Conservation (phyloP, 1,140 invertebrate species). For the Calephelis virginiensis region DNA sequence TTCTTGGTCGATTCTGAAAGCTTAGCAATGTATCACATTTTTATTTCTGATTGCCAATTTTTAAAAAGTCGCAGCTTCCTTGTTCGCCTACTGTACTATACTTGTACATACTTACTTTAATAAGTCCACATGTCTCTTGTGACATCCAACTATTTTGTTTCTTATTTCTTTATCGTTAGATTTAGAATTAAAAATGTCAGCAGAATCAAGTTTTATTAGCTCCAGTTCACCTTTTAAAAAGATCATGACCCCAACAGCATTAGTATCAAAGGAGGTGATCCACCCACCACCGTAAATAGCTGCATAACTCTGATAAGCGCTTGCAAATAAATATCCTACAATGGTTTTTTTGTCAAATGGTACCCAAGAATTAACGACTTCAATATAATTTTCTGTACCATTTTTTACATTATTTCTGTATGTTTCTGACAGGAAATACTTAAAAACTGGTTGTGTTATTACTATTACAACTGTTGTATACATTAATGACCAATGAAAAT, state of each 20-base stretch:
- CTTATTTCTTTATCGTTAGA: constrained; percentile 30
- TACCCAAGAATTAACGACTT: constrained; percentile 57
- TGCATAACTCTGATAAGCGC: constrained; percentile 40
- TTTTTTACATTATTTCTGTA: constrained; percentile 52
- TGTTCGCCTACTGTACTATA: too few relatives aligned
- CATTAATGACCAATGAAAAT: constrained; percentile 57
- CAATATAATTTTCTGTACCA: constrained; percentile 41
- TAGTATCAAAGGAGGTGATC: constrained; percentile 56
- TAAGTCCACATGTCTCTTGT: constrained; percentile 42
- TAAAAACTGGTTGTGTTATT: constrained; percentile 52
- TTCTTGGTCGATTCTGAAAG: too few relatives aligned
- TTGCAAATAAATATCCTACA: constrained; percentile 40
- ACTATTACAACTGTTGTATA: constrained; percentile 58
- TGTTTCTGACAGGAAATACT: constrained; percentile 39
- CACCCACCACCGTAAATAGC: constrained; percentile 54
- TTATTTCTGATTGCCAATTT: too few relatives aligned
- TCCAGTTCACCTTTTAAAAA: constrained; percentile 52
- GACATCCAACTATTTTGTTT: constrained; percentile 38
- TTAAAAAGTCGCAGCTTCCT: too few relatives aligned
- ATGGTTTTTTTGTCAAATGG: constrained; percentile 50
- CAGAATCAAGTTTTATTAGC: constrained; percentile 43
- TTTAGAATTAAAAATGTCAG: constrained; percentile 38
- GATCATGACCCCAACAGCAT: constrained; percentile 54
- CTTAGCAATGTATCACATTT: too few relatives aligned
- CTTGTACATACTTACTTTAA: constrained; percentile 31